Percentiles rank a stretch among this genome's conserved stretches.
Conservation (phyloP, 1,140 invertebrate genomes). For the Oedothorax gibbosus region DNA sequence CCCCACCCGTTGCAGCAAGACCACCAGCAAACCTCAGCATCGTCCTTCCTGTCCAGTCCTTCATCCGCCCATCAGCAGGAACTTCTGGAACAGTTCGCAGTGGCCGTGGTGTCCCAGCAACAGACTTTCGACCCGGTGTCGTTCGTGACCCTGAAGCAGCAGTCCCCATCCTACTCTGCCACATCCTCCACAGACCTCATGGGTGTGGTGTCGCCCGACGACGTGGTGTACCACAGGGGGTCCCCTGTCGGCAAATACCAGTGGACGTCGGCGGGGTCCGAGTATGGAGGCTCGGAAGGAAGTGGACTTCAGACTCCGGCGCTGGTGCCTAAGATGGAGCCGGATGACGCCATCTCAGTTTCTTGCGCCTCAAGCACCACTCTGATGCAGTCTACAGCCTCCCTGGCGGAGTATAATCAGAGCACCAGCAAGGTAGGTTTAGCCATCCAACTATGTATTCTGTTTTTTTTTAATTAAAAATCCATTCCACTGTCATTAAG, state of each 20-base stretch:
- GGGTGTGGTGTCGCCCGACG: slow-evolving; percentile 39
- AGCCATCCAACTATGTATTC: too few relatives aligned
- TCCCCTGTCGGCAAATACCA: slow-evolving; percentile 39
- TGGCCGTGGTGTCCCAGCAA: slow-evolving; percentile 40
- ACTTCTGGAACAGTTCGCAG: slow-evolving; percentile 53
- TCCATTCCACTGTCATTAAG: too few relatives aligned
- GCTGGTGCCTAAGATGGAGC: slow-evolving; percentile 54
- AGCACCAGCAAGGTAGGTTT: slow-evolving; percentile 82
- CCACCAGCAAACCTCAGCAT: not conserved
- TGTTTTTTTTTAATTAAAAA: too few relatives aligned
- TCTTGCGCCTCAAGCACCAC: slow-evolving; percentile 37
- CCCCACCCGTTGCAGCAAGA: not conserved
- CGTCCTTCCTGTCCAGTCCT: slow-evolving; percentile 11
- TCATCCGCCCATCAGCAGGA: slow-evolving; percentile 16
- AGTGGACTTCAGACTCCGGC: not conserved
- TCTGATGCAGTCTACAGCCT: slow-evolving; percentile 70
- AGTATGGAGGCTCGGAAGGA: not conserved
- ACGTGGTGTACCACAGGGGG: slow-evolving; percentile 39
- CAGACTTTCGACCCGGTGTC: slow-evolving; percentile 52
- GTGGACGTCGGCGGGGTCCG: slow-evolving; percentile 23
- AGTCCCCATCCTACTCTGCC: slow-evolving; percentile 43
- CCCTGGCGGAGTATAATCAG: slow-evolving; percentile 92
- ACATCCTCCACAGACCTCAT: slow-evolving; percentile 45
- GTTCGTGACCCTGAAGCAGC: slow-evolving; percentile 35
- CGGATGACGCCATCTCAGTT: not conserved